These are phyloP conservation scores for Chionodraco myersi DNA, from an alignment of 2,113 vertebrate species.

Conservation along the genomic window DNA sequence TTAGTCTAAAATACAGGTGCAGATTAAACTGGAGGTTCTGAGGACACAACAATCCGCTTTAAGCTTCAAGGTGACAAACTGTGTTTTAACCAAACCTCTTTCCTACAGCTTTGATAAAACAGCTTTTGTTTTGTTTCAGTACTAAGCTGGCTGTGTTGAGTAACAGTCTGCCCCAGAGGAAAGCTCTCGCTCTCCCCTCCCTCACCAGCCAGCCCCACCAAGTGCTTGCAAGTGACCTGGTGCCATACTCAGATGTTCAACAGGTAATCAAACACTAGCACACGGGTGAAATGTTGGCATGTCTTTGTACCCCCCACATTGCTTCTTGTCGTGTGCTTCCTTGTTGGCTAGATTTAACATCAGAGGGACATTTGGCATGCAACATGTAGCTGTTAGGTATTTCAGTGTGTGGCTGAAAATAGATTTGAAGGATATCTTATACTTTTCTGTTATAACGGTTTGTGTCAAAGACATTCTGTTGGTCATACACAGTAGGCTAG, in stretches of 20 bases:
- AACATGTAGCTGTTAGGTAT: not conserved
- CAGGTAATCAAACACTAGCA: conserved; percentile 83
- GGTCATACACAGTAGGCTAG: not conserved
- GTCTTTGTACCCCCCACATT: not conserved
- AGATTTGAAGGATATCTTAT: not conserved
- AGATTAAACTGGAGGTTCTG: not conserved
- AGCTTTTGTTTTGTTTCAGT: conserved; percentile 54
- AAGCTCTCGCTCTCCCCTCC: conserved; percentile 88
- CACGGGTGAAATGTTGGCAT: not conserved
- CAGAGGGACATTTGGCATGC: not conserved
- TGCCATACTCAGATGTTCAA: conserved; percentile 92
- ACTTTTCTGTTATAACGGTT: not conserved
- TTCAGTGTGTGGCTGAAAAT: conserved; percentile 22
- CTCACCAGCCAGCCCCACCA: conserved; percentile 95
- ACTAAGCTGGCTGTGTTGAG: conserved; percentile 92
- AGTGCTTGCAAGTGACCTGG: conserved; percentile 93
- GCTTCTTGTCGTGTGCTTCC: not conserved
- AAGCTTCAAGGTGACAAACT: not conserved
- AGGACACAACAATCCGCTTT: not conserved
- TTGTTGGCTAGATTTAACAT: conserved; percentile 9
- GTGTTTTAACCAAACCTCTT: not conserved
- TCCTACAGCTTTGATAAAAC: not conserved
- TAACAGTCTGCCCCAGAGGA: conserved; percentile 91
- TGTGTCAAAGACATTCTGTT: not conserved
- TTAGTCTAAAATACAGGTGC: conserved; percentile 7